These are phyloP conservation scores for Zootoca vivipara DNA, from an alignment of 2,113 vertebrate species.

Conservation along the genomic window DNA sequence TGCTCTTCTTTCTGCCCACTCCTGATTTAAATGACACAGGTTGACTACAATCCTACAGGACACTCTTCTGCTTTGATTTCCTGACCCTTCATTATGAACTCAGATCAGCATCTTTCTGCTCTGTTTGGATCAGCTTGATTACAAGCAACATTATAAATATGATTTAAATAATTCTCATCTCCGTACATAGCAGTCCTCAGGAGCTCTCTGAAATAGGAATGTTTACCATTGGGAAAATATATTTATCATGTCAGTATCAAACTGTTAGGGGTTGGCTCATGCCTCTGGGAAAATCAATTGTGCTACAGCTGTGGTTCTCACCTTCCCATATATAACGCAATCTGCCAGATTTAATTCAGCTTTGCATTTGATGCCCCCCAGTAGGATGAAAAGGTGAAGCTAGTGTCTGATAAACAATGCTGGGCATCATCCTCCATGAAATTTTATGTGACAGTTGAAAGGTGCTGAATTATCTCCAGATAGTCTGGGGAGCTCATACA, in stretches of 20 bases:
- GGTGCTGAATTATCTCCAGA: conserved; percentile 66
- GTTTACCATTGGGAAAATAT: conserved; percentile 54
- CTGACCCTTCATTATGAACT: conserved; percentile 31
- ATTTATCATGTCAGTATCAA: conserved; percentile 66
- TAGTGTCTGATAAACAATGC: conserved; percentile 72
- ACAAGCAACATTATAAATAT: conserved; percentile 46
- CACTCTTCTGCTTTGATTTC: conserved; percentile 12
- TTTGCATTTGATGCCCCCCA: conserved; percentile 67
- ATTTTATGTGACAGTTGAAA: conserved; percentile 73
- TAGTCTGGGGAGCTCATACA: conserved; percentile 58
- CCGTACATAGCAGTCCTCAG: conserved; percentile 56
- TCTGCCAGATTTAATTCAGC: conserved; percentile 72
- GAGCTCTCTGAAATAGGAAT: conserved; percentile 63
- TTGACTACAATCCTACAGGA: neutral
- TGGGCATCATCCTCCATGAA: conserved; percentile 66
- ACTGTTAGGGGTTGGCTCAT: conserved; percentile 63
- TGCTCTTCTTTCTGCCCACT: too few species aligned
- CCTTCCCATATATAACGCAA: conserved; percentile 65
- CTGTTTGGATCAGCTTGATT: conserved; percentile 58
- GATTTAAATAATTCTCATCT: conserved; percentile 66
- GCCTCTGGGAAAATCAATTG: conserved; percentile 72
- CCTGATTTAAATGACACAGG: neutral
- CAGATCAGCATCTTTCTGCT: conserved; percentile 32
- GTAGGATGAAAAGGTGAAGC: conserved; percentile 72
- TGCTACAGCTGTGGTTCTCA: conserved; percentile 69